Base-by-base conservation (phyloP, 2,888 invertebrate species). In the Dorcus hopei region DNA sequence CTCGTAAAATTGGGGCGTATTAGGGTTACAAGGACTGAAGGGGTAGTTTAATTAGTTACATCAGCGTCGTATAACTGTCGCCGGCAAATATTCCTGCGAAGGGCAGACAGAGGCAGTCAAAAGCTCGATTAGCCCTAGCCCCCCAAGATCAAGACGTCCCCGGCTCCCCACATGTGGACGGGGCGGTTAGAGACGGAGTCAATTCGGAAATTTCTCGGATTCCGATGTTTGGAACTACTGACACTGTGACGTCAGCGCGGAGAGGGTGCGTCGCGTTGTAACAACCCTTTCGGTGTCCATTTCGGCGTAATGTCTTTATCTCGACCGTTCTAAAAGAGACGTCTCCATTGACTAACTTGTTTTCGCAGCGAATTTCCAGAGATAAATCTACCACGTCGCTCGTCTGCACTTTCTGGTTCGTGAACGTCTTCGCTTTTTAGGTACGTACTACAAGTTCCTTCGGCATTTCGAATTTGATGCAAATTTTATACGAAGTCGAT, bases 31-130 rank as follows among this genome's bases (percentile, higher is more conserved):
- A 14, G 16, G 9, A 23, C 45, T 45, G 16, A 23, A 45, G 45
- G 52, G 57, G 54, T 49, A 38, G 38, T 57, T 57, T 57, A 57
- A 57, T 57, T 57, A 57, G 57, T 57, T 53, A 19, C 55, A 57
- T 56, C 26, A 26, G 52, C 47, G 57, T 54, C 57, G 53, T 56
- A 57, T 57, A 55, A 45, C 57, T 55, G 57, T 57, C 57, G 38
- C 45, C 16, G 38, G 45, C 57, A 55, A n/a, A 14, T 45, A 45
- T 19, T 45, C 45, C 9, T 45, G 45, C 45, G 5, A 14, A 8
- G 45, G 45, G 23, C 19, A 45, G 9, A 2, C 26, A 33, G 26
- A 6, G 26, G 26, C 26, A 33, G 26, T 33, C 26, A 33, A 33
- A 33, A 33, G 26, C 26, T 33, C 26, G 26, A 26, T 26, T 26